A percentile compares a stretch with the other conserved stretches of the same genome.
phyloP scores from a whole-genome alignment of 2,113 vertebrate genomes.

The Colius striatus region DNA sequence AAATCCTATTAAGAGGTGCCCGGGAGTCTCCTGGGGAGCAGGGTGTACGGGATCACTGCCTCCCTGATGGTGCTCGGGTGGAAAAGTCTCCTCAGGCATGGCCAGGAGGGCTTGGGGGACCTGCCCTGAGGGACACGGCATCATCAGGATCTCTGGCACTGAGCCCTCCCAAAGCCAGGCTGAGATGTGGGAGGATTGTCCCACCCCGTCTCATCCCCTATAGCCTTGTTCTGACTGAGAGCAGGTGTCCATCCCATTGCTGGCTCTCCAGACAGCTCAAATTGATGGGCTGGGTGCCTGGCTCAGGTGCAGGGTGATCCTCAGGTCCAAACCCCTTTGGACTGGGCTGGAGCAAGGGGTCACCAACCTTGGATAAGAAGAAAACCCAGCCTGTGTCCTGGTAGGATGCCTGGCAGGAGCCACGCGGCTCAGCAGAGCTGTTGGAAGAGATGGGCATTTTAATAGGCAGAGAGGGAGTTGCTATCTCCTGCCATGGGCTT shows the following conservation, averaged over 20 bases:
- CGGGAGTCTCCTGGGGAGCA: slow-evolving; percentile 75
- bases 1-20: slow-evolving; percentile 79
- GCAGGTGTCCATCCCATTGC: rapidly evolving
- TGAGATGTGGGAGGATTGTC: background rate
- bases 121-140: background rate
- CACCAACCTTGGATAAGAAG: rapidly evolving
- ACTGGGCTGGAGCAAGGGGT: background rate
- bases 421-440: rapidly evolving
- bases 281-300: background rate
- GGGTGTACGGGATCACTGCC: slow-evolving; percentile 44
- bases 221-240: background rate
- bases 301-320: background rate
- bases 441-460: background rate
- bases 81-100: background rate
- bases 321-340: background rate
- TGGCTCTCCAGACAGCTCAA: background rate
- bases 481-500: rapidly evolving
- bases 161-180: background rate
- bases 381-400: background rate
- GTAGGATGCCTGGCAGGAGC: no score
- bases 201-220: background rate
- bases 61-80: background rate
- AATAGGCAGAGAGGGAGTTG: background rate
- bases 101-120: background rate
- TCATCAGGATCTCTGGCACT: rapidly evolving